Conservation (phyloP, 1,140 invertebrate genomes). For the Drosophila grimshawi region DNA sequence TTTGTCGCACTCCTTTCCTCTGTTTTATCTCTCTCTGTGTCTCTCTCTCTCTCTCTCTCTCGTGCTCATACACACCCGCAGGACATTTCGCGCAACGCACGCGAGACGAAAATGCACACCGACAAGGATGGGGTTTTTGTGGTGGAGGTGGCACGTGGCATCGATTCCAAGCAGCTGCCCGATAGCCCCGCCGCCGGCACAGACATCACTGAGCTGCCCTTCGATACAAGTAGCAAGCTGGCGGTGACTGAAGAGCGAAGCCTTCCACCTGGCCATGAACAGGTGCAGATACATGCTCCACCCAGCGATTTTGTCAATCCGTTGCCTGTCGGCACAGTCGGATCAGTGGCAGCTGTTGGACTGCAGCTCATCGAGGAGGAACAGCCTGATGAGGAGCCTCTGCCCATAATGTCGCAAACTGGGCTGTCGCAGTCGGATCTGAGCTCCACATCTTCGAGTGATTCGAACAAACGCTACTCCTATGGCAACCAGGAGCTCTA, state of each 20-base stretch:
- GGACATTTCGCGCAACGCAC: constrained; percentile 88
- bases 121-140: constrained; percentile 92
- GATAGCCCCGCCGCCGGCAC: constrained; percentile 62
- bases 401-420: constrained; percentile 85
- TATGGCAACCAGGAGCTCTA: constrained; percentile 92
- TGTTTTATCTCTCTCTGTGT: constrained; percentile 4
- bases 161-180: constrained; percentile 69
- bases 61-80: constrained; percentile 56
- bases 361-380: constrained; percentile 84
- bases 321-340: constrained; percentile 4
- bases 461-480: constrained; percentile 89
- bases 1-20: constrained; percentile 8
- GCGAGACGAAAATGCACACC: constrained; percentile 88
- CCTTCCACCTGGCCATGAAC: constrained; percentile 66
- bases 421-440: constrained; percentile 91
- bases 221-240: constrained; percentile 58
- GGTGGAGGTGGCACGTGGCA: constrained; percentile 87
- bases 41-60: not conserved
- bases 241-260: constrained; percentile 53
- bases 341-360: constrained; percentile 84
- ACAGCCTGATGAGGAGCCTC: constrained; percentile 76
- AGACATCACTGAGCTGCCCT: constrained; percentile 68
- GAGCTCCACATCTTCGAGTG: constrained; percentile 89
- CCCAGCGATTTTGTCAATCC: constrained; percentile 59
- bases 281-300: constrained; percentile 83